phyloP scores from a whole-genome alignment of 2,797 vertebrate genomes.

The Sphenopsis melanotis region DNA sequence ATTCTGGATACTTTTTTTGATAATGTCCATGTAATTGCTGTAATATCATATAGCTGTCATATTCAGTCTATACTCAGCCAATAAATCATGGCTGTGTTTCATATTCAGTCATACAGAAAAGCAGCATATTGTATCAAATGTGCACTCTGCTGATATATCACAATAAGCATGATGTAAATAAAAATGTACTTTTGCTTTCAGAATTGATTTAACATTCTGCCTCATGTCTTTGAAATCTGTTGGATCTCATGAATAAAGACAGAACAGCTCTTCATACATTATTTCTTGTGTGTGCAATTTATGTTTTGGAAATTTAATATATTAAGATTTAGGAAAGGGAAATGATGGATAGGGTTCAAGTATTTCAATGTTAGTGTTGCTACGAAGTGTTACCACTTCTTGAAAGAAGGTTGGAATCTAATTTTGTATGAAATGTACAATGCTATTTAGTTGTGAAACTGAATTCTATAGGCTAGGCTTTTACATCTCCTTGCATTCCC shows the following conservation, averaged over 20 bases:
- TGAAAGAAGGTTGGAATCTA: neutral
- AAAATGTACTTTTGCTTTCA: slow-evolving; percentile 9
- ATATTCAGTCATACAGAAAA: slow-evolving; percentile 17
- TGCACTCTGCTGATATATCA: neutral
- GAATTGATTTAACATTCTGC: slow-evolving; percentile 7
- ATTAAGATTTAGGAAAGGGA: neutral
- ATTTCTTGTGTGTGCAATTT: neutral
- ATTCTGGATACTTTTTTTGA: neutral
- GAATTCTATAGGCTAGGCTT: neutral
- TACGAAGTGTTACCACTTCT: neutral
- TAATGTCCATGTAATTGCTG: neutral
- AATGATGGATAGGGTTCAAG: neutral
- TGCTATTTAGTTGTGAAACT: neutral
- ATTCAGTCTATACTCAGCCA: neutral
- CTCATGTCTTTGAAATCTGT: neutral
- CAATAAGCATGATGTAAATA: neutral
- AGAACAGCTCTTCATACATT: neutral
- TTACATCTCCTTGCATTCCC: neutral
- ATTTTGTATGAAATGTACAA: neutral
- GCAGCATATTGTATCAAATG: neutral
- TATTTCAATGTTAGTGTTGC: neutral
- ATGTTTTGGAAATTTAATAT: neutral
- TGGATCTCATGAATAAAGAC: neutral
- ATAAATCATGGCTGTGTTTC: neutral
- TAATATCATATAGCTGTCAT: neutral